phyloP scores from a whole-genome alignment of 1,140 invertebrate genomes.

The Drosophila albomicans region DNA sequence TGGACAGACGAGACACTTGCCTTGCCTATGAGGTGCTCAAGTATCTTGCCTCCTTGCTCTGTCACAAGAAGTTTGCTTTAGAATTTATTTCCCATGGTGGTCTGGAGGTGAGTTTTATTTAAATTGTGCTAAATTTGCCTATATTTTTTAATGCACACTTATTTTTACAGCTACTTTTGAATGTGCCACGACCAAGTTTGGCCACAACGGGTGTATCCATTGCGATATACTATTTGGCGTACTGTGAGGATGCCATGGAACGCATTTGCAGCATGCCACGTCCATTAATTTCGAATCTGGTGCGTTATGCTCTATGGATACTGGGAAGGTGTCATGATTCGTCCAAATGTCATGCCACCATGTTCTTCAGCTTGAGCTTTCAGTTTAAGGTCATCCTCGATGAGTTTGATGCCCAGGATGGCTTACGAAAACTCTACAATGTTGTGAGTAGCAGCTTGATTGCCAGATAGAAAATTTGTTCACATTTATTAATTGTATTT shows the following conservation, averaged over 20 bases:
- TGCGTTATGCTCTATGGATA: slow-evolving; percentile 96
- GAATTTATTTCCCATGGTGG: slow-evolving; percentile 96
- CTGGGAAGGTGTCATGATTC: slow-evolving; percentile 98
- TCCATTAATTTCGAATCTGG: slow-evolving; percentile 91
- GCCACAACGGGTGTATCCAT: slow-evolving; percentile 98
- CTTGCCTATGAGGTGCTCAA: slow-evolving; percentile 97
- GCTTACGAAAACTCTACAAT: slow-evolving; percentile 96
- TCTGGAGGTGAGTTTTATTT: slow-evolving; percentile 87
- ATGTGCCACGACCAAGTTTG: slow-evolving; percentile 96
- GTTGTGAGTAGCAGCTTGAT: slow-evolving; percentile 87
- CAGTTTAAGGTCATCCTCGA: slow-evolving; percentile 96
- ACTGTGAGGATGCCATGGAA: slow-evolving; percentile 99
- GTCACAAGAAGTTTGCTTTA: slow-evolving; percentile 98
- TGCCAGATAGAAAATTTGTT: neutral
- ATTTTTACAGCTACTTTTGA: slow-evolving; percentile 89
- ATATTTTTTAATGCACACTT: neutral
- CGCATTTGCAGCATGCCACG: slow-evolving; percentile 94
- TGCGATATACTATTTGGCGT: slow-evolving; percentile 98
- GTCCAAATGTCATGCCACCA: slow-evolving; percentile 97
- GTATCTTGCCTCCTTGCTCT: slow-evolving; percentile 96
- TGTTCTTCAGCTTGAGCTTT: slow-evolving; percentile 98
- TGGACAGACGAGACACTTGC: slow-evolving; percentile 94
- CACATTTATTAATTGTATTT: neutral
- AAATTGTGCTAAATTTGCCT: neutral
- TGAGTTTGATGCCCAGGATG: slow-evolving; percentile 97